Conservation (phyloP, 2,113 vertebrate species). For the Mobula birostris region DNA sequence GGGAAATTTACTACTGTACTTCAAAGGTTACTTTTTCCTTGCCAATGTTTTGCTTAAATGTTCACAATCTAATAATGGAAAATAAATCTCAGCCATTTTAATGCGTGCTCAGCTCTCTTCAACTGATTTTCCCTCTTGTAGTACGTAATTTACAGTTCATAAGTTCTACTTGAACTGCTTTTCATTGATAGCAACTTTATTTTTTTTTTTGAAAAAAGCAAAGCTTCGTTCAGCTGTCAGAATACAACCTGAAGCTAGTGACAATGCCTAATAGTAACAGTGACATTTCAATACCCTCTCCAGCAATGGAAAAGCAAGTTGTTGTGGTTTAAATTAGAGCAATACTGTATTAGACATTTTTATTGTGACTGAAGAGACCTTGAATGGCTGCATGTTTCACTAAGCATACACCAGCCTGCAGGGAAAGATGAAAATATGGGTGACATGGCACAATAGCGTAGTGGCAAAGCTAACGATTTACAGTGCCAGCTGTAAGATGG, state of each 20-base stretch:
- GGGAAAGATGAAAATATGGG: too few relatives aligned
- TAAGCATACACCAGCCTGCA: neutral
- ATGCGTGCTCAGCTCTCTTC: neutral
- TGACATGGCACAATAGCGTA: too few relatives aligned
- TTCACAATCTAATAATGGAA: neutral
- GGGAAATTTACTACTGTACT: neutral
- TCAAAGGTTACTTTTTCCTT: neutral
- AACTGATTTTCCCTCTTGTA: neutral
- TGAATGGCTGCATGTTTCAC: neutral
- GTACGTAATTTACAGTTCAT: too few relatives aligned
- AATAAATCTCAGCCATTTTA: neutral
- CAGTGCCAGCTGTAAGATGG: too few relatives aligned
- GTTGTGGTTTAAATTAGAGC: neutral
- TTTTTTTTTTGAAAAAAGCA: too few relatives aligned
- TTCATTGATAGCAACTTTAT: too few relatives aligned
- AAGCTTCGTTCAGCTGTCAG: too few relatives aligned
- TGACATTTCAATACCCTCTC: neutral
- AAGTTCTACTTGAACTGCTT: too few relatives aligned
- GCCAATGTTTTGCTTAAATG: too few relatives aligned
- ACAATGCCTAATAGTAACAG: neutral
- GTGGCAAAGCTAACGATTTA: too few relatives aligned
- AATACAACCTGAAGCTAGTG: too few relatives aligned
- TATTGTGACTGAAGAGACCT: neutral
- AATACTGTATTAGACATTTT: neutral
- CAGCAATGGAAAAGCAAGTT: neutral